phyloP scores from a whole-genome alignment of 2,113 vertebrate genomes.

The Struthio camelus region DNA sequence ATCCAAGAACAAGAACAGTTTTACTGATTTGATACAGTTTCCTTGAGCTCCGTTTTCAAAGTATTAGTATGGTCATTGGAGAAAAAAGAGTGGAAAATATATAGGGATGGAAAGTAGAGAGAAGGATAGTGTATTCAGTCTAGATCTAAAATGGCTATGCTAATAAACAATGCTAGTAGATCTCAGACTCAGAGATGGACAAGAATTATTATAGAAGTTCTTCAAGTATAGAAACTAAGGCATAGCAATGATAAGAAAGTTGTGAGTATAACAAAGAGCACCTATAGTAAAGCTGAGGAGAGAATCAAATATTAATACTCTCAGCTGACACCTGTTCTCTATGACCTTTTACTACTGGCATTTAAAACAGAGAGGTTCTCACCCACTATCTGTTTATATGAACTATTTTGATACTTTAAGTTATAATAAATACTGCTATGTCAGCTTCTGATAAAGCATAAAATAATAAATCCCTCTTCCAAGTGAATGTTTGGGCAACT shows the following conservation, averaged over 20 bases:
- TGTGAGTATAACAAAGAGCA: neutral
- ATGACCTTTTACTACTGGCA: neutral
- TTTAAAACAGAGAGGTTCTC: neutral
- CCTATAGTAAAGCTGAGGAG: neutral
- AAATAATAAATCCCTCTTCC: neutral
- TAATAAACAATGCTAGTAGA: neutral
- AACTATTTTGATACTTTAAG: neutral
- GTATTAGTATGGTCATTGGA: neutral
- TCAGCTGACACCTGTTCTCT: neutral
- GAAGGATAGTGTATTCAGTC: neutral
- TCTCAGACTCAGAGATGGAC: neutral
- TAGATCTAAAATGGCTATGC: neutral
- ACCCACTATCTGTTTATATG: neutral
- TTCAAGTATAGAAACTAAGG: neutral
- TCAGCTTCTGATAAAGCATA: neutral
- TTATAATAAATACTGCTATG: neutral
- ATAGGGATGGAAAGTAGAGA: neutral
- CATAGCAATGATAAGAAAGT: neutral
- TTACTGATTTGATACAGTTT: neutral
- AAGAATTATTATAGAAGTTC: neutral
- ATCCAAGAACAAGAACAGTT: neutral
- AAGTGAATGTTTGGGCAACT: neutral
- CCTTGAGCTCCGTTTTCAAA: neutral
- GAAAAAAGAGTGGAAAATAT: neutral
- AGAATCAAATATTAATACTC: neutral